These are phyloP conservation scores for Siphlonurus alternatus DNA, from an alignment of 2,888 invertebrate genomes.

Conservation along the genomic window DNA sequence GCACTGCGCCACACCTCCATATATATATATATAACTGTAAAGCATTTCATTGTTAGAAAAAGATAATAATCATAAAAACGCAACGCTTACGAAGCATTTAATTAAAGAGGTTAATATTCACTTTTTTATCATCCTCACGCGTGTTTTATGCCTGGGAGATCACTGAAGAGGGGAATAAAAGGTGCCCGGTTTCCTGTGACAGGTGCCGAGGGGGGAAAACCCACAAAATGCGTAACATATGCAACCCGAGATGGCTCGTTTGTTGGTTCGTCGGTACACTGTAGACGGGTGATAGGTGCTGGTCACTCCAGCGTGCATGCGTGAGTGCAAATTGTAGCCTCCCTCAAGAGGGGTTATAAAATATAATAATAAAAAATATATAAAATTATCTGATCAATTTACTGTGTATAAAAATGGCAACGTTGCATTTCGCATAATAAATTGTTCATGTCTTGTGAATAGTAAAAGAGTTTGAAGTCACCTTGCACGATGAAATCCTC, in stretches of 20 bases:
- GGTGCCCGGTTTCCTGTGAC: neutral
- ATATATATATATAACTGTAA: too few species aligned
- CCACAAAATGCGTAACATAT: neutral
- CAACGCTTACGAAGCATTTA: neutral
- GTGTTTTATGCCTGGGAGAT: neutral
- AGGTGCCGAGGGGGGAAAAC: neutral
- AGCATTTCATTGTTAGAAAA: too few species aligned
- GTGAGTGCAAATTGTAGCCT: neutral
- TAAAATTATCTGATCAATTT: too few species aligned
- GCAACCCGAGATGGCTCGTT: neutral
- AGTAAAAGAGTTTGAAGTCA: neutral
- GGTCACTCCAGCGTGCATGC: too few species aligned
- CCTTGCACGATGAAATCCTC: too few species aligned
- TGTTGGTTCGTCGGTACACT: neutral
- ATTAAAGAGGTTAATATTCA: neutral
- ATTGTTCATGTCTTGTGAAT: neutral
- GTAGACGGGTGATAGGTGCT: too few species aligned
- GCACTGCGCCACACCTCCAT: too few species aligned
- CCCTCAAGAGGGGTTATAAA: neutral
- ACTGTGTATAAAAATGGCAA: neutral
- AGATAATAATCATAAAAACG: neutral
- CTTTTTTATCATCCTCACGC: neutral
- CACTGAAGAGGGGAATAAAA: neutral
- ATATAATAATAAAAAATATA: too few species aligned
- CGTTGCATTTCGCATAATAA: too few species aligned